phyloP scores from a whole-genome alignment of 2,113 vertebrate species.

The Plestiodon gilberti region DNA sequence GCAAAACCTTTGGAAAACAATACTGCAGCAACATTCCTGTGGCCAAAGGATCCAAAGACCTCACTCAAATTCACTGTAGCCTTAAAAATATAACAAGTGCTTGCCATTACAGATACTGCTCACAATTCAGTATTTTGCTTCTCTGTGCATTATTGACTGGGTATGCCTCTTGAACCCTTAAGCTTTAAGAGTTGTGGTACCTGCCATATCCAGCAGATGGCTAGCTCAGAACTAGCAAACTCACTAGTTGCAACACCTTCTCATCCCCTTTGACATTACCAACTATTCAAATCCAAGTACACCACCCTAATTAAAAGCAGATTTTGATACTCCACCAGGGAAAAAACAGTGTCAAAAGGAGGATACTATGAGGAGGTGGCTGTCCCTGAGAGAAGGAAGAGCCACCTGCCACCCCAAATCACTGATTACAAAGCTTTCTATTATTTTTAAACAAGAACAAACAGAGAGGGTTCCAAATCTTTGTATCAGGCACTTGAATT shows the following conservation, averaged over 20 bases:
- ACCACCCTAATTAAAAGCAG: constrained; percentile 58
- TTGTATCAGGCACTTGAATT: constrained; percentile 83
- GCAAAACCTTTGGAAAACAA: constrained; percentile 43
- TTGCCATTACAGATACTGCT: constrained; percentile 56
- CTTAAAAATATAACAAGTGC: constrained; percentile 60
- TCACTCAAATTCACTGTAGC: constrained; percentile 56
- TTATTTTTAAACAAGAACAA: background rate
- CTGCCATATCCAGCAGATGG: constrained; percentile 37
- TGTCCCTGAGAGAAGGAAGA: constrained; percentile 44
- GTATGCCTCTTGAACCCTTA: constrained; percentile 42
- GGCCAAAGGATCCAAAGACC: constrained; percentile 46
- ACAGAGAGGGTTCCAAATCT: constrained; percentile 61
- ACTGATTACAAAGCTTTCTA: constrained; percentile 30
- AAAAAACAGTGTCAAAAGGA: constrained; percentile 41
- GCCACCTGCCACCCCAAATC: constrained; percentile 51
- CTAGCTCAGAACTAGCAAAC: constrained; percentile 53
- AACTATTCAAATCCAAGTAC: constrained; percentile 54
- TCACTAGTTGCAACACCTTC: constrained; percentile 10
- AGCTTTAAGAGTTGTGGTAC: constrained; percentile 39
- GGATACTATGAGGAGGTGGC: constrained; percentile 37
- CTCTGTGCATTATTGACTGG: constrained; percentile 43
- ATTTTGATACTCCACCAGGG: constrained; percentile 52
- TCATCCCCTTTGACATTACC: constrained; percentile 24
- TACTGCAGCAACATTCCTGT: constrained; percentile 39
- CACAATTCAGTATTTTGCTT: constrained; percentile 37